A percentile compares a stretch with the other conserved stretches of the same genome.
Conservation (phyloP, 2,888 invertebrate species). For the Trachelus troglodyta region DNA sequence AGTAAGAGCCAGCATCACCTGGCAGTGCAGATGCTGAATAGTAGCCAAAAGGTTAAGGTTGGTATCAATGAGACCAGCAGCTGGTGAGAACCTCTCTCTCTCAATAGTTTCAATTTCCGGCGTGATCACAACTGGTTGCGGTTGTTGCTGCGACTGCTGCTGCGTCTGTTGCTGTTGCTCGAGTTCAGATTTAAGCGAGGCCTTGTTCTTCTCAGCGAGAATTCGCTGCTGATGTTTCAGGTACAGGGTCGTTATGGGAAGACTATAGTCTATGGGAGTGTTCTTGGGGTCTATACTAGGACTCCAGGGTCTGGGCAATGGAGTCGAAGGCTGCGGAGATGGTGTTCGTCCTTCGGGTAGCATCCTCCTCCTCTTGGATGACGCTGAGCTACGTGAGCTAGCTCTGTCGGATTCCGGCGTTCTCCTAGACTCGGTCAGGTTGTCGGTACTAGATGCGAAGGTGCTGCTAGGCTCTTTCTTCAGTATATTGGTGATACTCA, state of each 20-base stretch:
- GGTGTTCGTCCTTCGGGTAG: constrained; percentile 61
- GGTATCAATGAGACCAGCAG: constrained; percentile 61
- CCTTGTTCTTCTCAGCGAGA: constrained; percentile 72
- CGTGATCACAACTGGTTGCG: constrained; percentile 40
- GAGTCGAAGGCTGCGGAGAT: constrained; percentile 54
- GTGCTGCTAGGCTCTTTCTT: constrained; percentile 57
- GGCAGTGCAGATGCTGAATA: constrained; percentile 63
- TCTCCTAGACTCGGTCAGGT: constrained; percentile 63
- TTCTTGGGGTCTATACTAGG: constrained; percentile 58
- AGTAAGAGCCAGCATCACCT: constrained; percentile 63
- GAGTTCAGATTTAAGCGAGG: constrained; percentile 16
- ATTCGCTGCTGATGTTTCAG: constrained; percentile 85
- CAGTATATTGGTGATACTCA: constrained; percentile 61
- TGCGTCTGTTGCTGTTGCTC: constrained; percentile 37
- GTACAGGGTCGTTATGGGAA: constrained; percentile 91
- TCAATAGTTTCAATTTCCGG: constrained; percentile 28
- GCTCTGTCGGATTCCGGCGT: constrained; percentile 69
- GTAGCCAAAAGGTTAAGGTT: constrained; percentile 62
- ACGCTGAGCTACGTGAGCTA: constrained; percentile 58
- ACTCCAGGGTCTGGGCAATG: constrained; percentile 58
- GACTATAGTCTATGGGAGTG: constrained; percentile 78
- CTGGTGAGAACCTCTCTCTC: constrained; percentile 55
- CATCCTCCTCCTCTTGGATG: constrained; percentile 59
- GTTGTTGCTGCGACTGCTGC: constrained; percentile 65
- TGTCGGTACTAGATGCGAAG: constrained; percentile 58